Percentiles rank a stretch among this genome's conserved stretches.
phyloP scores from a whole-genome alignment of 2,797 vertebrate species.

The Phalloptychus januarius region DNA sequence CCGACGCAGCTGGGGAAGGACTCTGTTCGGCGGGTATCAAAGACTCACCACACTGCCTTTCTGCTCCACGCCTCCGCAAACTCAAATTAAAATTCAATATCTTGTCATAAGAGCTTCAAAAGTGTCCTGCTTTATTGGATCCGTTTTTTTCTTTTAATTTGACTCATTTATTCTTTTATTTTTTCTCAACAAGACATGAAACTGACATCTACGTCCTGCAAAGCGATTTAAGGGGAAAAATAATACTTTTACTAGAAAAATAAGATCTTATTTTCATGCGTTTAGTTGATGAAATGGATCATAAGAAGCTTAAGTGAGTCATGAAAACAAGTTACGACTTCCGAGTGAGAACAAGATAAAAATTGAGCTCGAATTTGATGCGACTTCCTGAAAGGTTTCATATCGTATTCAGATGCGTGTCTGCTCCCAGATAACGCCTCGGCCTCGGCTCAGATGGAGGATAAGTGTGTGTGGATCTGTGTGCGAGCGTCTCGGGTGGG shows the following conservation, averaged over 20 bases:
- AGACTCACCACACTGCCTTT: slow-evolving; percentile 68
- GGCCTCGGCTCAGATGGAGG: slow-evolving; percentile 43
- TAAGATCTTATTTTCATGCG: not conserved
- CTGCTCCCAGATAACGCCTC: slow-evolving; percentile 47
- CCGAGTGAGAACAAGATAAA: slow-evolving; percentile 27
- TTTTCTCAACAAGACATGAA: slow-evolving; percentile 26
- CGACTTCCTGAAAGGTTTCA: slow-evolving; percentile 32
- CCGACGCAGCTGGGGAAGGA: slow-evolving; percentile 70
- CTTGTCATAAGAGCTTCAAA: slow-evolving; percentile 74
- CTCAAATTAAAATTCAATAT: slow-evolving; percentile 79
- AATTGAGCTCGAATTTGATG: slow-evolving; percentile 16
- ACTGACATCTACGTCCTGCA: slow-evolving; percentile 14
- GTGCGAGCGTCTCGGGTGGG: slow-evolving; percentile 36
- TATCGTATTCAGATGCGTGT: slow-evolving; percentile 45
- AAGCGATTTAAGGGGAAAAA: slow-evolving; percentile 28
- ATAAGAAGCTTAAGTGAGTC: slow-evolving; percentile 66
- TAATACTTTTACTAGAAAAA: slow-evolving; percentile 3
- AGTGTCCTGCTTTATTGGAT: slow-evolving; percentile 62
- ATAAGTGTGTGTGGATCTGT: slow-evolving; percentile 34
- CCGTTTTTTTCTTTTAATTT: slow-evolving; percentile 48
- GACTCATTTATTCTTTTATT: slow-evolving; percentile 42
- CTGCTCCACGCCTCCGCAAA: slow-evolving; percentile 71
- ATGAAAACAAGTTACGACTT: slow-evolving; percentile 46
- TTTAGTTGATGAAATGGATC: slow-evolving; percentile 20
- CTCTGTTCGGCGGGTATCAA: slow-evolving; percentile 74